Conservation (phyloP, 2,888 invertebrate genomes). For the Drosophila phalerata region DNA sequence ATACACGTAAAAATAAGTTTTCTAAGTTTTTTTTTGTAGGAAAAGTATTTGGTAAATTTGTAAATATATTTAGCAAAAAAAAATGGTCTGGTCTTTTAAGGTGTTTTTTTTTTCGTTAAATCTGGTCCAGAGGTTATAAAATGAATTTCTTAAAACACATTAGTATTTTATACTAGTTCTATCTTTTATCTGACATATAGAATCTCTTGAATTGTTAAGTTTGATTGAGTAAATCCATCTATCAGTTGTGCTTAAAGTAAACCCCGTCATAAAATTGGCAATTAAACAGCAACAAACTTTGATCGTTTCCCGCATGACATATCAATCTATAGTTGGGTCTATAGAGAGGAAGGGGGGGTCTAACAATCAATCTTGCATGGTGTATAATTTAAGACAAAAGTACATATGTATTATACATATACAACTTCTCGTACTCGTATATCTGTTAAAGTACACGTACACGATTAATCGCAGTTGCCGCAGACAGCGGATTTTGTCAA, state of each 20-base stretch:
- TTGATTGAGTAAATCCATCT: conserved; percentile 9
- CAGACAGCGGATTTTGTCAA: conserved; percentile 46
- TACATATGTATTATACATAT: neutral
- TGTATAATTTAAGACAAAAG: conserved; percentile 35
- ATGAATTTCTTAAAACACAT: neutral
- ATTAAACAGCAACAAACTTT: conserved; percentile 33
- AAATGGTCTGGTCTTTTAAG: neutral
- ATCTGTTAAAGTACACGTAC: conserved; percentile 33
- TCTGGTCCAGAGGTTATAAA: neutral
- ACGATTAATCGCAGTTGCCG: conserved; percentile 7
- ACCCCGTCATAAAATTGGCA: conserved; percentile 31
- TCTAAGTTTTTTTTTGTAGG: neutral
- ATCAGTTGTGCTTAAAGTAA: conserved; percentile 10
- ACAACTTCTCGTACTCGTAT: neutral
- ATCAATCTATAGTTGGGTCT: conserved; percentile 7
- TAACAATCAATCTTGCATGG: conserved; percentile 42
- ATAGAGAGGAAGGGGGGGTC: neutral
- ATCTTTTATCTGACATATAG: neutral
- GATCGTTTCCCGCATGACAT: conserved; percentile 24
- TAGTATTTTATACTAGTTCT: too few relatives aligned
- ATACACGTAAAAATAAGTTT: neutral
- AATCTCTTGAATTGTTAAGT: neutral
- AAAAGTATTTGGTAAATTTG: neutral
- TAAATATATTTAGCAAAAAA: neutral
- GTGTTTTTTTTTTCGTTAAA: neutral